Evolutionary conservation across 2,113 vertebrate genomes (phyloP), one percentile per base, ranked within the genome.

Genomic region (Limnothrissa miodon): DNA sequence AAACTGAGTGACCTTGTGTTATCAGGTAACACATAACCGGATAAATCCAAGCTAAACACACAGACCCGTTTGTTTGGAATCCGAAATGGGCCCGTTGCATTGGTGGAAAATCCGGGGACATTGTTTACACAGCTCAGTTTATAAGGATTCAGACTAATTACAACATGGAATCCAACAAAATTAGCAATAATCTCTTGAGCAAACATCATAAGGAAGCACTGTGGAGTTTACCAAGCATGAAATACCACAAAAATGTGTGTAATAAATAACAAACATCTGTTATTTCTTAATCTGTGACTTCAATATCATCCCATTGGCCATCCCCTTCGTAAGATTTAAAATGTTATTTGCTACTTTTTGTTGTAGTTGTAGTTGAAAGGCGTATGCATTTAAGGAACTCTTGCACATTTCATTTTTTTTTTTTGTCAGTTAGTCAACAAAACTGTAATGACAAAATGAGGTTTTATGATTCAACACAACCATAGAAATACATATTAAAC

Each of bases 1-100:
- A 89, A 85, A 89, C 87, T 81, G 86, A 87, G 87, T 42, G 88
- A 88, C 86, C 87, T 85, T 48, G 81, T 66, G 79, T 89, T 89
- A 88, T 92, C 90, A 86, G 87, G 85, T 90, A 91, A 88, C 87
- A 83, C 81, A 86, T 87, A 80, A 88, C 91, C 85, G 87, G 89
- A 92, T 88, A 89, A 92, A 92, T 84, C 82, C 83, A 91, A 93
- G 81, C 89, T 85, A 93, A 94, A 93, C 88, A 91, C 70, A 81
- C 80, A 82, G 39, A 79, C 87, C 82, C 91, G 90, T 90, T 90
- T 83, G 85, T 90, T 90, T 87, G 83, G 86, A 83, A 90, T 84
- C 85, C 87, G 80, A 89, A 88, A 84, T 87, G 81, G 87, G 78
- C 79, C 84, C 45, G 83, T 87, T 90, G 84, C 90, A 92, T 90